These are phyloP conservation scores for Zaprionus davidi DNA, from an alignment of 1,140 invertebrate genomes.

Conservation along the genomic window DNA sequence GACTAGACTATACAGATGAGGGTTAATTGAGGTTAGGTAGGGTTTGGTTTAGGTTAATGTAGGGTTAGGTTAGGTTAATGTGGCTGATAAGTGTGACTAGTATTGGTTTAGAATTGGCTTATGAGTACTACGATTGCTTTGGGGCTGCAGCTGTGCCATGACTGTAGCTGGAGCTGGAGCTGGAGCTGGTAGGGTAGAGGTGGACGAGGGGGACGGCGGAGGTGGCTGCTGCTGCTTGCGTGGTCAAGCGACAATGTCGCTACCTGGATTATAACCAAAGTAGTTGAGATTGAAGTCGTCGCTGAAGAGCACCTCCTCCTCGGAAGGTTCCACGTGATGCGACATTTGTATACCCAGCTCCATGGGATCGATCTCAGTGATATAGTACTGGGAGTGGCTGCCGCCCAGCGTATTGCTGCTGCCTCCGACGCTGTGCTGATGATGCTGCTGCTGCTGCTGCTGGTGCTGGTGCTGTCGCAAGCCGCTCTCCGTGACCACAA, in stretches of 20 bases:
- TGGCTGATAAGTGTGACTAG: slow-evolving; percentile 65
- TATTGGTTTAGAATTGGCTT: slow-evolving; percentile 76
- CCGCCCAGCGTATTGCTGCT: slow-evolving; percentile 17
- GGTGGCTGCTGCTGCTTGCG: slow-evolving; percentile 28
- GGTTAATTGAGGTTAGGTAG: not conserved
- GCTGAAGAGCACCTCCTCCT: slow-evolving; percentile 82
- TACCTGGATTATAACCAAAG: slow-evolving; percentile 80
- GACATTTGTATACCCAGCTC: slow-evolving; percentile 83
- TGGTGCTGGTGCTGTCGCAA: slow-evolving; percentile 63
- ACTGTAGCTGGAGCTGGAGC: slow-evolving; percentile 15
- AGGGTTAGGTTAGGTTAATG: not conserved
- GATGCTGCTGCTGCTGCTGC: slow-evolving; percentile 35
- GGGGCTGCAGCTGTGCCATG: slow-evolving; percentile 21
- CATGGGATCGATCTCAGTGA: slow-evolving; percentile 84
- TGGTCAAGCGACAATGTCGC: slow-evolving; percentile 84
- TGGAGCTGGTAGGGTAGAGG: slow-evolving; percentile 5
- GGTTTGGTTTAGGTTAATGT: not conserved
- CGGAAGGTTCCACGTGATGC: slow-evolving; percentile 70
- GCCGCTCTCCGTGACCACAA: slow-evolving; percentile 84
- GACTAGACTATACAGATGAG: slow-evolving; percentile 70
- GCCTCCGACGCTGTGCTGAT: slow-evolving; percentile 24
- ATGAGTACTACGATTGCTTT: slow-evolving; percentile 69
- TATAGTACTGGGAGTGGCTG: slow-evolving; percentile 75
- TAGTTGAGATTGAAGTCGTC: slow-evolving; percentile 84
- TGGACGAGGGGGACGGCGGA: not conserved